Base-by-base conservation (phyloP, 2,797 vertebrate species). In the Mallotus villosus region DNA sequence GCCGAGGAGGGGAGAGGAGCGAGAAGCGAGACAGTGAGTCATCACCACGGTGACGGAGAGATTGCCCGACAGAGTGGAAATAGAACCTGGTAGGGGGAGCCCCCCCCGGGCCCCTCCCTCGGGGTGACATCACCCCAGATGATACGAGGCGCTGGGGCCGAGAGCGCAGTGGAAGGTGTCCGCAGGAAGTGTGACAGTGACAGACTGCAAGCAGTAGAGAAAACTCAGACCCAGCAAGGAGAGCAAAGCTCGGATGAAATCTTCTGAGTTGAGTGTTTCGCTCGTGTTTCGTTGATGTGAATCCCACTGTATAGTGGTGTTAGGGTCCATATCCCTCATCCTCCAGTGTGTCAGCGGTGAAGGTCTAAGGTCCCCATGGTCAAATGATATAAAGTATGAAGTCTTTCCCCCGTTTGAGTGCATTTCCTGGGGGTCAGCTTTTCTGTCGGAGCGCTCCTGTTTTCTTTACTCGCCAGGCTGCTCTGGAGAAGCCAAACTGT, bases 401-500 rank as follows among this genome's bases (percentile, higher is more conserved):
- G 29, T 57, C 64, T 12, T 24, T 24, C 21, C 25, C 25, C n/a
- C 71, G 67, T 67, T 60, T 67, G 59, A 77, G 75, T 37, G 21
- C 74, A 76, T 73, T 71, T 74, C 78, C 76, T 59, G 25, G 29
- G 76, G 81, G 32, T 63, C 41, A 70, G 80, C 81, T 77, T 84
- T 82, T 72, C 77, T 78, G 78, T 86, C 77, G 75, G 85, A 89
- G 61, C 80, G 21, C 34, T 70, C 55, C 78, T 92, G 87, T 91
- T 92, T 92, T 89, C 76, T 82, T 82, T 88, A 87, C 67, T 83
- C 81, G 65, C 87, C 78, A 80, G 76, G 76, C 82, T 70, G 73
- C 82, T 83, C 87, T 89, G 80, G 84, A 92, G 78, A 79, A 86
- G 85, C 84, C 83, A 69, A 85, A 85, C 79, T 91, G 90, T 92